Conservation (phyloP, 2,113 vertebrate species). For the Apeltes quadracus region DNA sequence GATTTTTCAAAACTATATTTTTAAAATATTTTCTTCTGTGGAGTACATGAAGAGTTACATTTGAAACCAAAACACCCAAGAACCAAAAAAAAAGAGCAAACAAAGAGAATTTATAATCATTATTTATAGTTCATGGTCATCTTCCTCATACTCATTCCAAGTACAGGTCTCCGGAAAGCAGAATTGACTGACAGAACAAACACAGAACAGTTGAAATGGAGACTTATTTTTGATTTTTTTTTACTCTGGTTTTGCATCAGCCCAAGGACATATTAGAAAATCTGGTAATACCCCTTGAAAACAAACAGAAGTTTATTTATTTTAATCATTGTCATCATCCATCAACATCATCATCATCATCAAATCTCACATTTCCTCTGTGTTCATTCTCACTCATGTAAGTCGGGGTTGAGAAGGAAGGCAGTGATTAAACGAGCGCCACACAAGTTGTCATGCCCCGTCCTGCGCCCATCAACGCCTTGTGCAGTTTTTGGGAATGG, state of each 20-base stretch:
- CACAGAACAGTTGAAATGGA: slow-evolving; percentile 77
- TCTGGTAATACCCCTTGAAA: slow-evolving; percentile 64
- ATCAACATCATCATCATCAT: slow-evolving; percentile 33
- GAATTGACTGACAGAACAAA: slow-evolving; percentile 75
- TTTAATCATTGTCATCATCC: slow-evolving; percentile 41
- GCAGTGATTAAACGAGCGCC: slow-evolving; percentile 67
- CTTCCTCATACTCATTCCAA: slow-evolving; percentile 77
- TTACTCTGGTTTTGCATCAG: slow-evolving; percentile 55
- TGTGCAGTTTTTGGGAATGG: slow-evolving; percentile 59
- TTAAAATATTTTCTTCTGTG: slow-evolving; percentile 59
- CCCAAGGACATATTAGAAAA: slow-evolving; percentile 58
- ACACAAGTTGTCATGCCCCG: slow-evolving; percentile 36
- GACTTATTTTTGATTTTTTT: slow-evolving; percentile 59
- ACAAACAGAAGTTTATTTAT: slow-evolving; percentile 61
- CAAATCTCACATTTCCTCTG: slow-evolving; percentile 27
- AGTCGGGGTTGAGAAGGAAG: slow-evolving; percentile 68
- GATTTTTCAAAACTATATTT: slow-evolving; percentile 76
- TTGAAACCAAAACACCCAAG: slow-evolving; percentile 68
- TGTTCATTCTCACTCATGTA: slow-evolving; percentile 56
- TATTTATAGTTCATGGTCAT: slow-evolving; percentile 78
- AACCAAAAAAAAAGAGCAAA: slow-evolving; percentile 70
- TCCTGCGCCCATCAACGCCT: slow-evolving; percentile 17
- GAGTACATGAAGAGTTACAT: slow-evolving; percentile 73
- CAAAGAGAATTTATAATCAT: slow-evolving; percentile 74
- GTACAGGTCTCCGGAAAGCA: slow-evolving; percentile 77